phyloP scores from a whole-genome alignment of 2,113 vertebrate species.

The Dicrurus megarhynchus region DNA sequence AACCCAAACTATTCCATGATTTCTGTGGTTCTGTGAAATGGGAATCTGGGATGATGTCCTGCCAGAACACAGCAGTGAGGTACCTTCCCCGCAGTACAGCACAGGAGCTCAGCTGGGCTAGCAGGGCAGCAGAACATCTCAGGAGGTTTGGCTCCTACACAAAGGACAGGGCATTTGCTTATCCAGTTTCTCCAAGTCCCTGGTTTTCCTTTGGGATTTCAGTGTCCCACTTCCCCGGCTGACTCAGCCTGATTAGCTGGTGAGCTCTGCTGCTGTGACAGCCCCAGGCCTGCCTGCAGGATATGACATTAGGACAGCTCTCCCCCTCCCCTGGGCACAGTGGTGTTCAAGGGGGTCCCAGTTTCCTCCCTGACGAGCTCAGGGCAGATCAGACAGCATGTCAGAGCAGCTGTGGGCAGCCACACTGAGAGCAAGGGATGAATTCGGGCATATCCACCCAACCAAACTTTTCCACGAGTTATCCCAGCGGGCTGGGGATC shows the following conservation, averaged over 20 bases:
- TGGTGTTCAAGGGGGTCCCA: neutral
- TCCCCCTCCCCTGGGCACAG: accelerated
- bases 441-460: neutral
- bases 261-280: neutral
- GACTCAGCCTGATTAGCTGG: neutral
- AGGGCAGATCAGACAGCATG: neutral
- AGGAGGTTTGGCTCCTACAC: neutral
- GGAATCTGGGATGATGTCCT: neutral
- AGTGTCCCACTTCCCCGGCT: neutral
- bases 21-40: neutral
- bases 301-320: neutral
- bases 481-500: neutral
- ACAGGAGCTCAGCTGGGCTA: neutral
- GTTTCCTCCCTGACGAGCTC: neutral
- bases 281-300: neutral
- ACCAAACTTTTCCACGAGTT: neutral
- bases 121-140: neutral
- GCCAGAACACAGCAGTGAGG: neutral
- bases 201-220: neutral
- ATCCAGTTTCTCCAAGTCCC: neutral
- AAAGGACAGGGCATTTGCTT: accelerated
- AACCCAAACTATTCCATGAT: neutral
- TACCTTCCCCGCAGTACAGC: neutral
- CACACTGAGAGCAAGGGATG: neutral
- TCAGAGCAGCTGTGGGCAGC: neutral